These are phyloP conservation scores for Drosophila testacea DNA, from an alignment of 2,888 invertebrate genomes.

Conservation along the genomic window DNA sequence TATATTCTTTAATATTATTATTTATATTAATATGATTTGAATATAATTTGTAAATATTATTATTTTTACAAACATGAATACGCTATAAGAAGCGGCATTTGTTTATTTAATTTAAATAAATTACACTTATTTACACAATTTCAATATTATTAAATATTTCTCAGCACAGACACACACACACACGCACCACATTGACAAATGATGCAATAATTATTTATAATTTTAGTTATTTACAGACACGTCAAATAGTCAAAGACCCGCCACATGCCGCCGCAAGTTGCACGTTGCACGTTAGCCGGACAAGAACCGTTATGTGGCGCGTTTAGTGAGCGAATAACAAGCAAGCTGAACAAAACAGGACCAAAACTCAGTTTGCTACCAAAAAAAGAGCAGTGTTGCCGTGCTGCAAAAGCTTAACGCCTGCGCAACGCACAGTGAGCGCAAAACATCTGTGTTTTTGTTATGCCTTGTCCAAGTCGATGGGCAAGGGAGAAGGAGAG, in stretches of 20 bases:
- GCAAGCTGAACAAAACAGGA: slow-evolving; percentile 16
- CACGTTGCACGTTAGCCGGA: slow-evolving; percentile 38
- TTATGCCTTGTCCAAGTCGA: slow-evolving; percentile 49
- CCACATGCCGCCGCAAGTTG: slow-evolving; percentile 57
- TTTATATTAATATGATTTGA: background rate
- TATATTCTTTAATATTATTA: slow-evolving; percentile 5
- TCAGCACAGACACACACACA: background rate
- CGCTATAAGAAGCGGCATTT: background rate
- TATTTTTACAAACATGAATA: background rate
- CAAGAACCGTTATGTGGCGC: slow-evolving; percentile 63
- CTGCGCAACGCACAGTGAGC: slow-evolving; percentile 47
- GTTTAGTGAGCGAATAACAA: slow-evolving; percentile 66
- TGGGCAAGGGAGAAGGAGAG: background rate
- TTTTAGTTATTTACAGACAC: slow-evolving; percentile 15
- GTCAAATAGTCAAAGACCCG: slow-evolving; percentile 34
- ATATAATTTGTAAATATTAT: too few relatives aligned
- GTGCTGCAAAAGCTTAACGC: slow-evolving; percentile 48
- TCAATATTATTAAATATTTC: background rate
- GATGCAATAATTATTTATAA: slow-evolving; percentile 14
- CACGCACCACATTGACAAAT: background rate
- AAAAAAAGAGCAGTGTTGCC: slow-evolving; percentile 60
- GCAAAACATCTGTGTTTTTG: slow-evolving; percentile 80
- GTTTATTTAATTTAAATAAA: background rate
- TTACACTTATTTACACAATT: background rate
- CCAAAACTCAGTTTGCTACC: slow-evolving; percentile 3